A percentile compares a stretch with the other conserved stretches of the same genome.
Conservation (phyloP, 2,888 invertebrate species). For the Disparrhopalites patrizii region DNA sequence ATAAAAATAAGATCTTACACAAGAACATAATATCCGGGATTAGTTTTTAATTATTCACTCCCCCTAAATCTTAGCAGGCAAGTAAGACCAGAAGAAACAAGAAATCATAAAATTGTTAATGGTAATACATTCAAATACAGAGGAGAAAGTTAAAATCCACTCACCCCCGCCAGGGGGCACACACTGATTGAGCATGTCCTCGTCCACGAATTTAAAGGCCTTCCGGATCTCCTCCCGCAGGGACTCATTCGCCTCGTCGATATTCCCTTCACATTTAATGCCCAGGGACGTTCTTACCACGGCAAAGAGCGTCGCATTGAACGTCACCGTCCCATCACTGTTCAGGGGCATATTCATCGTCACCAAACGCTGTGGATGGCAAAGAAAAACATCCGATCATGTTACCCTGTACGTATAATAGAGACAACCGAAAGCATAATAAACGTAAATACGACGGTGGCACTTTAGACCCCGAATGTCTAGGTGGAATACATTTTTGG, state of each 20-base stretch:
- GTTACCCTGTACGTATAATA: too few relatives aligned
- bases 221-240: conserved; percentile 86
- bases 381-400: too few relatives aligned
- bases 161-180: conserved; percentile 91
- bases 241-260: conserved; percentile 60
- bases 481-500: too few relatives aligned
- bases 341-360: conserved; percentile 65
- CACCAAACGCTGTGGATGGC: conserved; percentile 57
- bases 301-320: conserved; percentile 62
- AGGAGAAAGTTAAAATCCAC: conserved; percentile 37
- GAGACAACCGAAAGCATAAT: too few relatives aligned
- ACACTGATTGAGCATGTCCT: conserved; percentile 92
- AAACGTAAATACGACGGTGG: too few relatives aligned
- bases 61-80: too few relatives aligned
- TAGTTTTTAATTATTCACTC: too few relatives aligned
- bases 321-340: conserved; percentile 62
- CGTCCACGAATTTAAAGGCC: conserved; percentile 96
- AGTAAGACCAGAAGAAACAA: too few relatives aligned
- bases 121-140: too few relatives aligned
- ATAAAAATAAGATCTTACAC: background rate
- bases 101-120: too few relatives aligned
- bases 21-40: too few relatives aligned
- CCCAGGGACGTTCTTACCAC: conserved; percentile 60
- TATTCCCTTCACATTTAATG: conserved; percentile 59
- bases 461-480: too few relatives aligned